Percentiles rank a stretch among this genome's conserved stretches.
Evolutionary conservation across 2,888 invertebrate species (phyloP).

Genomic region (Spilosoma lubricipeda): DNA sequence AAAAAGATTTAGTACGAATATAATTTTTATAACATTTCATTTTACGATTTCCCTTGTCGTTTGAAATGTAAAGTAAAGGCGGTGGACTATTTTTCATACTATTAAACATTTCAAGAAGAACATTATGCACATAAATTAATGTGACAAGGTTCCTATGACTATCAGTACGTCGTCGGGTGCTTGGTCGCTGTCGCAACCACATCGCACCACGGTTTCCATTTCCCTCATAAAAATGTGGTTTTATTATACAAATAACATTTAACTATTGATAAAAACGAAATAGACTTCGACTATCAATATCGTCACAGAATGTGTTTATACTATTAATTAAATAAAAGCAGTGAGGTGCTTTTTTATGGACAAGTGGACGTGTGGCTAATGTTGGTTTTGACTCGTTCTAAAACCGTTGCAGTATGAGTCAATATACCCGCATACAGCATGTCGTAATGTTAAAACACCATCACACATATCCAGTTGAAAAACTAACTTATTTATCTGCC

Average conservation of each 20-base stretch:
- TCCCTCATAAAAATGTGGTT: slow-evolving; percentile 72
- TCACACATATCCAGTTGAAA: not conserved
- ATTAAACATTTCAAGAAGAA: slow-evolving; percentile 72
- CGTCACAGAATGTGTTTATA: slow-evolving; percentile 30
- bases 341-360: not conserved
- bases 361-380: not conserved
- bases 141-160: slow-evolving; percentile 67
- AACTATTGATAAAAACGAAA: slow-evolving; percentile 32
- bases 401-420: not conserved
- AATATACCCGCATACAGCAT: not conserved
- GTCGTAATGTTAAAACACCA: not conserved
- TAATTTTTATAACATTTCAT: slow-evolving; percentile 53
- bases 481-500: too few species aligned
- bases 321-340: slow-evolving; percentile 30
- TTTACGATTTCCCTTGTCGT: slow-evolving; percentile 62
- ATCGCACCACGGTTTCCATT: slow-evolving; percentile 57
- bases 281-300: slow-evolving; percentile 33
- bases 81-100: slow-evolving; percentile 69
- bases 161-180: slow-evolving; percentile 71
- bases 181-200: slow-evolving; percentile 45
- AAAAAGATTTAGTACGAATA: slow-evolving; percentile 54
- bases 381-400: not conserved
- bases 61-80: slow-evolving; percentile 52
- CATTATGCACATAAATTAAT: slow-evolving; percentile 71
- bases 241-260: slow-evolving; percentile 52